phyloP scores from a whole-genome alignment of 2,113 vertebrate genomes.

The Turnix velox region DNA sequence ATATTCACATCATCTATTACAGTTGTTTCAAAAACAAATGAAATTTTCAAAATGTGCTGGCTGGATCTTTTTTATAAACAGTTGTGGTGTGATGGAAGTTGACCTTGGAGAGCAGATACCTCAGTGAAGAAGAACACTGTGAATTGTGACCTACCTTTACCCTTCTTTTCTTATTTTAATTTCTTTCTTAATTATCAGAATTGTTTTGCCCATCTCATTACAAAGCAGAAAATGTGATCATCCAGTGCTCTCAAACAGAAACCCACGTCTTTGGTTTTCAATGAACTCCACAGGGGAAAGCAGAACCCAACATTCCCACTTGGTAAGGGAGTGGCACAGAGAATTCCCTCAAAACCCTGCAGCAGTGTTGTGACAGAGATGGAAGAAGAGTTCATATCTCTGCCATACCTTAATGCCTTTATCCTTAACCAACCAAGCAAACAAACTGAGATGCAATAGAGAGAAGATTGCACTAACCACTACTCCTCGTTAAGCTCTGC shows the following conservation, averaged over 20 bases:
- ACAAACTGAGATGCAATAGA: background rate
- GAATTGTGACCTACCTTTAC: background rate
- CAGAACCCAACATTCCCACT: background rate
- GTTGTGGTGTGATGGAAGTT: background rate
- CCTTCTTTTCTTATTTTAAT: background rate
- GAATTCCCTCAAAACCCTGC: background rate
- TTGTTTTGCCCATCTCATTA: background rate
- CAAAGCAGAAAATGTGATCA: background rate
- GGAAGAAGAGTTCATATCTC: background rate
- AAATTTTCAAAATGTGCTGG: background rate
- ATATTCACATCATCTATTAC: background rate
- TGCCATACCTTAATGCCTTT: background rate
- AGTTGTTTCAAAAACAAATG: constrained; percentile 1
- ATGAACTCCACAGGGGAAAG: background rate
- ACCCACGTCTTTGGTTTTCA: background rate
- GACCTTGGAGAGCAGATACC: background rate
- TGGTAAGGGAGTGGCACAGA: background rate
- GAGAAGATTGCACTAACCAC: background rate
- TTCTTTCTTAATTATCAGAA: background rate
- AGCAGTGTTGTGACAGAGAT: background rate
- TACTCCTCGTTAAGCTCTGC: background rate
- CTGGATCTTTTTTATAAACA: background rate
- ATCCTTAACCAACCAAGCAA: background rate
- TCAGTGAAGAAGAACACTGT: background rate
- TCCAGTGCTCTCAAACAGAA: background rate